Conservation (phyloP, 1,140 invertebrate genomes). For the Pissodes strobi region DNA sequence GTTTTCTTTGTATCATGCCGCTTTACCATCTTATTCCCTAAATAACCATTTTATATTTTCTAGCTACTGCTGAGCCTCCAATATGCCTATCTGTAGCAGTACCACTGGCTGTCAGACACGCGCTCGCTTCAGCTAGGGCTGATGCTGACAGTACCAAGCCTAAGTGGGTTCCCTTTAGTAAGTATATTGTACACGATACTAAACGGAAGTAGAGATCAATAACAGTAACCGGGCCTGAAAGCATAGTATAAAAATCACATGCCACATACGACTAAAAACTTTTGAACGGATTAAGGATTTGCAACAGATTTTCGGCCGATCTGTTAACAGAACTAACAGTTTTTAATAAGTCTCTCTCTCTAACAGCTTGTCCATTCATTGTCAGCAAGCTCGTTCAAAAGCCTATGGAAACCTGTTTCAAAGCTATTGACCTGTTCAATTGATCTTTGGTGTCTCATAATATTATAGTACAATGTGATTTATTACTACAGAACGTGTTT, state of each 20-base stretch:
- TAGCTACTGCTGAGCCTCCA: constrained; percentile 80
- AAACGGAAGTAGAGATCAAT: too few relatives aligned
- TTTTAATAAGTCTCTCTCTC: too few relatives aligned
- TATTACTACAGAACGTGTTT: too few relatives aligned
- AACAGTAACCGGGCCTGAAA: neutral
- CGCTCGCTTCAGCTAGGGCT: constrained; percentile 67
- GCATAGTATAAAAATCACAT: neutral
- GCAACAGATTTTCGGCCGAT: too few relatives aligned
- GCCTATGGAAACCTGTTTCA: neutral
- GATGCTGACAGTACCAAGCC: constrained; percentile 59
- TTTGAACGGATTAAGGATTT: too few relatives aligned
- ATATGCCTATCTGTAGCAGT: constrained; percentile 69
- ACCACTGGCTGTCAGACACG: constrained; percentile 73
- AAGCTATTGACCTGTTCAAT: neutral
- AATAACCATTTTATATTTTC: neutral
- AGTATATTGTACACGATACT: neutral
- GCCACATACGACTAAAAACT: too few relatives aligned
- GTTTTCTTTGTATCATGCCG: too few relatives aligned
- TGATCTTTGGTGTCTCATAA: too few relatives aligned
- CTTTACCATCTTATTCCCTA: too few relatives aligned
- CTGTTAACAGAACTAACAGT: too few relatives aligned
- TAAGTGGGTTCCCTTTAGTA: constrained; percentile 55
- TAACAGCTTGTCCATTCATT: too few relatives aligned
- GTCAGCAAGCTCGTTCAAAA: neutral
- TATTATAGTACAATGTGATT: too few relatives aligned